Evolutionary conservation across 2,797 vertebrate genomes (phyloP), one percentile per base, ranked within the genome.

Genomic region (Danio albolineatus): DNA sequence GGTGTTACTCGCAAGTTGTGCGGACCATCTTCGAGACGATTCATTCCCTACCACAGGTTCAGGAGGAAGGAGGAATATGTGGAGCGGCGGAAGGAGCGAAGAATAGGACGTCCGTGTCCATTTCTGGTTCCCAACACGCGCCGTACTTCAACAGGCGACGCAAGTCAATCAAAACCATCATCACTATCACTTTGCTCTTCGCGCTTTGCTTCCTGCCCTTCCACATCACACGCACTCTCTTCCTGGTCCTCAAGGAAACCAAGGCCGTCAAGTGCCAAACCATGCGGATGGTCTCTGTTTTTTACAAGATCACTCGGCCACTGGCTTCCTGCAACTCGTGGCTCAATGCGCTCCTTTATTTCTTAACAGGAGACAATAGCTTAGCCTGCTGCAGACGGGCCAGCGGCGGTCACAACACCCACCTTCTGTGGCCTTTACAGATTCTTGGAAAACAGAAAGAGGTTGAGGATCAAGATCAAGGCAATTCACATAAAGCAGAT

Each of bases 1-100:
- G 94, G 94, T 95, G 94, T 81, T 95, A 95, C 90, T 95, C 95
- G 2, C 91, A 92, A 38, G 94, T 95, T 64, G 94, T 95, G 12
- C 80, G 89, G 62, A 95, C 95, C 0, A 94, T 95, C 53, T 92
- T 94, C 70, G 91, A 87, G 82, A 93, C 92, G 7, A 79, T 95
- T 66, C 91, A 89, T 51, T 90, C 91, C 85, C 66, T 91, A 85
- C 79, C 93, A 80, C 4, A 17, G 81, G 56, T 81, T 76, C 75
- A 91, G 84, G 2, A 92, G 86, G 1, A 88, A 80, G 21, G 82
- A 66, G 78, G 86, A 10, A 76, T 85, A 43, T 76, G 77, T 4
- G 49, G 62, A 9, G 78, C 78, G 14, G 10, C 48, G 14, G 38
- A 56, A 41, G 77, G 54, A 48, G 44, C 57, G 38, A 83, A 73